Base-by-base conservation (phyloP, 2,888 invertebrate genomes). In the Anoncus sp. region DNA sequence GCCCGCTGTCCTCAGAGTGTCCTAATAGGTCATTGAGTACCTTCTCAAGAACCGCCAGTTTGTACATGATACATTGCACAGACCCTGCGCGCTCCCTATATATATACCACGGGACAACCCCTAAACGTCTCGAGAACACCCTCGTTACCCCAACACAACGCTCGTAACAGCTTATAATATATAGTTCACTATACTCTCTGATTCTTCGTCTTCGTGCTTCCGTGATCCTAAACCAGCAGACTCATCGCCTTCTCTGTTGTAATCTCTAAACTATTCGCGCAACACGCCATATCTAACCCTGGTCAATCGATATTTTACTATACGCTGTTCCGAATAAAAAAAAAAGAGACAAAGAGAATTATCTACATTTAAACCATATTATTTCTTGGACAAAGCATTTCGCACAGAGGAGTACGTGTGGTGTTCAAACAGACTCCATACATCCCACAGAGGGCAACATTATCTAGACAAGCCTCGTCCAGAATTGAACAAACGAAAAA, bases 21-120 rank as follows among this genome's bases (percentile, higher is more conserved):
- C 80, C 80, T 82, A 82, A 83, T 81, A 81, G 81, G 78, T 75
- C 79, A 83, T 82, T 82, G 77, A 81, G 67, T 57, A 69, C 72
- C 72, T 70, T 67, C 77, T 77, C 80, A 72, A 81, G 76, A 60
- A 82, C 72, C 60, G 40, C 45, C 73, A 60, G 75, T 81, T 79
- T 73, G 67, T 78, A 71, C 74, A 71, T 79, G 82, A 81, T 75
- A 78, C 79, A 79, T 81, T 73, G 70, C 77, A 66, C 77, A 66
- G 69, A 69, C 53, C 71, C 66, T 22, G 47, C n/a, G n/a, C n/a
- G n/a, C 49, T 65, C 66, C 43, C 65, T 73, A 57, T 45, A 63
- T 59, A 72, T 59, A 66, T 18, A 43, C 40, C 38, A 57, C 62
- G 51, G 51, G 53, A 65, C 62, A 70, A 53, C 45, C 65, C 79